Base-by-base conservation (phyloP, 2,113 vertebrate species). In the Herpailurus yagouaroundi region DNA sequence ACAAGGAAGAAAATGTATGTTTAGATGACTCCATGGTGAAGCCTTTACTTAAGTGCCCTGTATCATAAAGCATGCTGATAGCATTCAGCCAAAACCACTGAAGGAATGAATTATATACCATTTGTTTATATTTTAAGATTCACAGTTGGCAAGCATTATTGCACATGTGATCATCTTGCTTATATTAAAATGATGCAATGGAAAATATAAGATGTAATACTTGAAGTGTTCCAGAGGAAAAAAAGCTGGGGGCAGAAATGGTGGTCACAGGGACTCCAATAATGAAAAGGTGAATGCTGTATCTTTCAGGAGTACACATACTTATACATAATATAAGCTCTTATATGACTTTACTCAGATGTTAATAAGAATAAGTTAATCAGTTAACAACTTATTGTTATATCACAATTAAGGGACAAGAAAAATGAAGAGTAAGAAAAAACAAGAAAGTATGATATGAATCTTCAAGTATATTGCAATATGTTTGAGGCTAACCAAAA, bases 1-100 rank as follows among this genome's bases (percentile, higher is more conserved):
- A 76, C 25, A 66, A 50, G 38, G 50, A 77, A 9, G 63, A 94
- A 81, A 89, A 81, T 76, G 48, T 19, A 7, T 89, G 81, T 85
- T 96, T 94, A 92, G 27, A 19, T 64, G 87, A 89, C 94, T 94
- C 64, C 55, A 73, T 64, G 71, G 66, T 19, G 88, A 95, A 81
- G 76, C 36, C n/a, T 88, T 16, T 50, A 79, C 86, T 93, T 94
- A 85, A 83, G 86, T 5, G 13, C 50, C 29, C 11, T 33, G 1
- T 48, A 60, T 41, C 55, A 38, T 7, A 21, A 33, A 48, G 16
- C 15, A 19, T 93, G 55, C 87, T n/a, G 5, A 73, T 23, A 21
- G 41, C 48, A 52, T 36, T 81, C 10, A n/a, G 48, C 45, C 64
- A 31, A 90, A 83, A 57, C 63, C 38, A 71, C 48, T 25, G 36